Evolutionary conservation across 2,113 vertebrate species (phyloP), one percentile per base, ranked within the genome.

Genomic region (Menura novaehollandiae): DNA sequence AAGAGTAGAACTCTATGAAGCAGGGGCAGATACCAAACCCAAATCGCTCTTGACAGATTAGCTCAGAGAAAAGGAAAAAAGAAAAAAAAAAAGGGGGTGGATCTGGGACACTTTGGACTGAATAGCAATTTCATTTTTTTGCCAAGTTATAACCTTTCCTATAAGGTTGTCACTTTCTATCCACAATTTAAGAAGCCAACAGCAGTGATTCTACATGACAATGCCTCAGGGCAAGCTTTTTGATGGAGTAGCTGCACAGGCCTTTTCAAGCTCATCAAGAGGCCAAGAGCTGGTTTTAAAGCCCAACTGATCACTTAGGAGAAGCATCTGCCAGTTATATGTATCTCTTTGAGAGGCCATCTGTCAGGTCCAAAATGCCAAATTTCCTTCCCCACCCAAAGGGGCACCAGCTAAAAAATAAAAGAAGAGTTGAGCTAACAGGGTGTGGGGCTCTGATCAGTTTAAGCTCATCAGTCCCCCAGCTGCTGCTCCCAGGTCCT

Each of bases 121-220:
- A 68, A 81, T 13, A 4, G 11, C 14, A 27, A 26, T 44, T 63
- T 72, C 7, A 46, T 4, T 10, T 18, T 66, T 41, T 33, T 28
- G 4, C 1, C 2, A 32, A 69, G 3, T 79, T 88, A 83, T 17
- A 76, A 64, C 15, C 12, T 85, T 89, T 55, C 26, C 43, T 69
- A 43, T 51, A 85, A 63, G 6, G 1, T 21, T 89, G 69, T 44
- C 5, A 11, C 39, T 90, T 90, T 63, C 71, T 75, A 67, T 19
- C 35, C 41, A 67, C 43, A 64, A 47, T 74, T 74, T 83, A 74
- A 63, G 71, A 66, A 80, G 16, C 43, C 43, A 87, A 55, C 67
- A 94, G 68, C 72, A 88, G 55, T 55, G 85, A 95, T 91, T 96
- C 89, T 96, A 95, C 90, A 94, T 71, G 67, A 96, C 85, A 93